phyloP scores from a whole-genome alignment of 2,888 invertebrate species.

The Pinctada fucata region DNA sequence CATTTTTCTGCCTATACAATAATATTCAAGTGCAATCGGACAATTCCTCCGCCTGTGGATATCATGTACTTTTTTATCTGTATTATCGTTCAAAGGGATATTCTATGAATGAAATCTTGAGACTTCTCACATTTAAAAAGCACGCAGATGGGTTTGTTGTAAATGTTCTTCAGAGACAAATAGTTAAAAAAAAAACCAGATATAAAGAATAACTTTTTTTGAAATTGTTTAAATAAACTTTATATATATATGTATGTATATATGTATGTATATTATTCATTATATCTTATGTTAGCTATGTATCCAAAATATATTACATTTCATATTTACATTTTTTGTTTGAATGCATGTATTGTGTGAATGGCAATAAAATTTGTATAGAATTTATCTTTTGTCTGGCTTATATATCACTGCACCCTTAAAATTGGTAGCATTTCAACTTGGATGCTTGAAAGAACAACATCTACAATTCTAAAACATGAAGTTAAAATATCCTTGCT shows the following conservation, averaged over 20 bases:
- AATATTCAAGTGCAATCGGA: slow-evolving; percentile 4
- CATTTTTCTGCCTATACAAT: slow-evolving; percentile 6
- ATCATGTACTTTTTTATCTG: background rate
- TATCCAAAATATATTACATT: background rate
- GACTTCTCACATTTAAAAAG: no score
- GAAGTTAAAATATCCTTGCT: background rate
- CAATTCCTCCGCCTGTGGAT: background rate
- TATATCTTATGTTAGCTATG: slow-evolving; percentile 1
- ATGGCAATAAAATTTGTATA: no score
- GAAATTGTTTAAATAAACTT: no score
- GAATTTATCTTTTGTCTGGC: no score
- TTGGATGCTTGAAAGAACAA: no score
- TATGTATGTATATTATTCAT: background rate
- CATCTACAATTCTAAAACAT: background rate
- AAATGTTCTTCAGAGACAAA: no score
- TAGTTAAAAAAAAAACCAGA: background rate
- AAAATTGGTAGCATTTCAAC: no score
- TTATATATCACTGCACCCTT: no score
- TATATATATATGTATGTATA: no score
- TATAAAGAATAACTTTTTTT: no score
- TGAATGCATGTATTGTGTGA: background rate
- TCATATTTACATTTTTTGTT: slow-evolving; percentile 2
- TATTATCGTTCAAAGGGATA: slow-evolving; percentile 9
- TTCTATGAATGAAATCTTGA: slow-evolving; percentile 8
- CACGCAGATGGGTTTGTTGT: no score